These are phyloP conservation scores for Pentalonia nigronervosa DNA, from an alignment of 1,140 invertebrate genomes.

Conservation along the genomic window DNA sequence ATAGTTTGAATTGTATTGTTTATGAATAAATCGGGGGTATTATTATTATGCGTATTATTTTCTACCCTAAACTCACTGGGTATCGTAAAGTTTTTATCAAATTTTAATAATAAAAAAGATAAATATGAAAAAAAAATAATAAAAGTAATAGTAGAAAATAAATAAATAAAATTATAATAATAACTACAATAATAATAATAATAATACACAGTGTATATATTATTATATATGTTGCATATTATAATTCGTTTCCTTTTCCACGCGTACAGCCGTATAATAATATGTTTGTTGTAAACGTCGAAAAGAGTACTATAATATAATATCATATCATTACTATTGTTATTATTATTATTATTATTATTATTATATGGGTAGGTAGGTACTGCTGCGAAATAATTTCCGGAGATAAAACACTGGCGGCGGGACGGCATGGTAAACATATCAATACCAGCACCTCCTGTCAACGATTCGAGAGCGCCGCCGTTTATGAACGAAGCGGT, in stretches of 20 bases:
- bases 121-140: not conserved
- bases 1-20: not conserved
- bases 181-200: no score
- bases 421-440: not conserved
- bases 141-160: not conserved
- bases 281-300: not conserved
- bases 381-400: slow-evolving; percentile 8
- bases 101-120: not conserved
- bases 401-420: not conserved
- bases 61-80: not conserved
- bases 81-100: not conserved
- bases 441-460: not conserved
- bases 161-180: not conserved
- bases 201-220: not conserved
- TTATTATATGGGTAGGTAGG: not conserved
- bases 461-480: not conserved
- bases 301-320: not conserved
- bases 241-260: not conserved
- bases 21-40: not conserved
- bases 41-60: not conserved
- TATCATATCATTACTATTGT: not conserved
- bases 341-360: no score
- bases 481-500: not conserved
- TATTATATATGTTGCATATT: not conserved
- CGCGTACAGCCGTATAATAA: not conserved